Evolutionary conservation across 2,113 vertebrate genomes (phyloP).

Genomic region (Cathartes aura): DNA sequence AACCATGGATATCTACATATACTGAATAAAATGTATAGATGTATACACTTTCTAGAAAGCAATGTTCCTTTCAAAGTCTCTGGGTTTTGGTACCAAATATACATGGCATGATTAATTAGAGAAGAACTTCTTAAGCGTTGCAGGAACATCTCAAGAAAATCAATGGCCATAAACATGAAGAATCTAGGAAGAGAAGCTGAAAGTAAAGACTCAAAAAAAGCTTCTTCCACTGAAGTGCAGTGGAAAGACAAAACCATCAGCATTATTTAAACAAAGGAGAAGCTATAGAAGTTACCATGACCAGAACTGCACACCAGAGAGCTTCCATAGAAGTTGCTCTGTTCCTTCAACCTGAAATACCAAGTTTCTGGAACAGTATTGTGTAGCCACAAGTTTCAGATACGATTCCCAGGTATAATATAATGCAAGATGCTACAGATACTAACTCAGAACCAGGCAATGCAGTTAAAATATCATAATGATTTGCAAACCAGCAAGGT

Average conservation of each 20-base stretch:
- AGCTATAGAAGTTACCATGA: not conserved
- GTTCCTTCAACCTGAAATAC: not conserved
- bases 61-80: not conserved
- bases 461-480: not conserved
- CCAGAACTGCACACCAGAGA: not conserved
- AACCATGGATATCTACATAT: not conserved
- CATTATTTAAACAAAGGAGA: not conserved
- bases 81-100: not conserved
- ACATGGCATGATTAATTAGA: not conserved
- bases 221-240: not conserved
- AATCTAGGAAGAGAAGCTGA: not conserved
- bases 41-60: not conserved
- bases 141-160: not conserved
- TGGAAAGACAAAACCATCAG: not conserved
- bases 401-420: not conserved
- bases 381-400: not conserved
- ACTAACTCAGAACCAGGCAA: not conserved
- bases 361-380: not conserved
- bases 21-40: not conserved
- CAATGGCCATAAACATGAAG: not conserved
- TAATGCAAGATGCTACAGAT: not conserved
- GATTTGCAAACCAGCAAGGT: conserved; percentile 35
- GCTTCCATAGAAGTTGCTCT: not conserved
- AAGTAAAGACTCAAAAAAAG: not conserved
- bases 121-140: not conserved